Evolutionary conservation across 23 tunicate genomes (phyloP), one percentile per base, ranked within the genome.

Genomic region (Trididemnum nubilum): DNA sequence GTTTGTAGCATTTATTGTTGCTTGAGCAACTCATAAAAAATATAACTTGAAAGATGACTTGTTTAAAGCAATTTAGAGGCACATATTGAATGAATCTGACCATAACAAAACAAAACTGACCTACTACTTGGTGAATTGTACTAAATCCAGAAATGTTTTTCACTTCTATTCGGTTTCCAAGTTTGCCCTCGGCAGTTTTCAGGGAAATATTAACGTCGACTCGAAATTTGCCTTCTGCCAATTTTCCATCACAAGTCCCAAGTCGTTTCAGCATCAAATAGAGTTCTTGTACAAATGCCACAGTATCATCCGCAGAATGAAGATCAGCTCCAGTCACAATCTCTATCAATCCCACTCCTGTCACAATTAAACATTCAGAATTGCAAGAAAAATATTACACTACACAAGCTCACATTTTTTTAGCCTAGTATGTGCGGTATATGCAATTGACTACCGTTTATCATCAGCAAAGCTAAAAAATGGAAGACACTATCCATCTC

Each of bases 271-370:
- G 54, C 50, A 81, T 80, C 38, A 81, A 22, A n/a, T 66, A 78
- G 21, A 93, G 81, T 32, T 93, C 98, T 34, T 70, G 31, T 1
- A 88, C 84, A 84, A 93, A 93, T 4, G 93, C 79, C 22, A 84
- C 71, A 36, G 89, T 83, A 50, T 93, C 98, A 22, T 84, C 81
- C 2, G 90, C 87, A 60, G 81, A 44, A n/a, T 51, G 9, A 12
- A 93, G 78, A 35, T 74, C 92, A 23, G 98, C 93, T 1, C 69
- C 50, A 2, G 98, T 93, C 21, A 93, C 93, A 35, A 93, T 93
- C 66, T 93, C 98, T 83, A 93, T 76, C 38, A 93, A 58, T 3
- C 98, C 98, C 33, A 88, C 93, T 38, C 89, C 97, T 92, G 60
- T 3, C 49, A 9, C 71, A 77, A 33, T 36, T 29, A n/a, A n/a